Base-by-base conservation (phyloP, 2,113 vertebrate species). In the Hydrolagus affinis region DNA sequence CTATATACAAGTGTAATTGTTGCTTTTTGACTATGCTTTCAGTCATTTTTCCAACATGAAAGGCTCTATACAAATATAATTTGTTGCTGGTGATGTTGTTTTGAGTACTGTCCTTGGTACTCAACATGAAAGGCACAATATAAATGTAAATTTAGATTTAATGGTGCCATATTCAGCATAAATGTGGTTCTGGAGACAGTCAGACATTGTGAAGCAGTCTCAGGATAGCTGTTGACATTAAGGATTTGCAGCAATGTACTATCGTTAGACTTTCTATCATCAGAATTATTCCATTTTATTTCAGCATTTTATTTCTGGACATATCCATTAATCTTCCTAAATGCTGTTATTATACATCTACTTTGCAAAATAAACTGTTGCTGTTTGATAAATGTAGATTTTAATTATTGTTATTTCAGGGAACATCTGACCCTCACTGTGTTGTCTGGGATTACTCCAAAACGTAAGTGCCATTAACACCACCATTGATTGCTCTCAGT, bases 381-480 rank as follows among this genome's bases (percentile, higher is more conserved):
- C 1, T 80, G 62, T 60, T 64, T 80, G n/a, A 11, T 25, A 12
- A 23, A 60, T 25, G 66, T 68, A 83, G 19, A 17, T 83, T 6
- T 83, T 19, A 21, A 83, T 83, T 68, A 17, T 83, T 64, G 6
- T 68, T 66, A 66, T 83, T 89, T 74, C 76, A 99, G 97, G 97
- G 97, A 88, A 98, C 97, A 57, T 96, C 96, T 1, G 95, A 97
- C 88, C 94, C 97, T 71, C 97, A 95, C 87, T 99, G 97, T 0
- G 95, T 97, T 88, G 95, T 96, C 90, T 98, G 97, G 97, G 96
- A 99, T 92, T 96, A 97, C 89, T 91, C 95, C 66, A 96, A 94
- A 95, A 93, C 88, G 97, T 99, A 93, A 97, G 97, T 96, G 77
- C 25, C 78, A 83, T 30, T 1, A 32, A 11, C 8, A 23, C 1